Conservation (phyloP, 2,888 invertebrate genomes). For the Phasia obesa region DNA sequence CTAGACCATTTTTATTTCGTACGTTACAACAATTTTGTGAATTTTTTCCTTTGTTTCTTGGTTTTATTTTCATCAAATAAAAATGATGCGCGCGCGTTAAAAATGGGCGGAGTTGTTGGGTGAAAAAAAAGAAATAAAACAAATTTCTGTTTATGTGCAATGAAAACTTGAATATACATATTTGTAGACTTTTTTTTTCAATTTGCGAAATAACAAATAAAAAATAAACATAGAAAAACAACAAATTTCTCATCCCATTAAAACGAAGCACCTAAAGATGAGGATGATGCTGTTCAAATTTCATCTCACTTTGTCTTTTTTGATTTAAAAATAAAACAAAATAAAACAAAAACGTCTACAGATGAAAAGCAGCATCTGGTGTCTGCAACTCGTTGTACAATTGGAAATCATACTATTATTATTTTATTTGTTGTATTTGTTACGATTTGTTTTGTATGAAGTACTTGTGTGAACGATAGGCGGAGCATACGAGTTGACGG, state of each 20-base stretch:
- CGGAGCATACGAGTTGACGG: slow-evolving; percentile 56
- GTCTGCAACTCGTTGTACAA: slow-evolving; percentile 33
- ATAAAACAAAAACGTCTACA: slow-evolving; percentile 24
- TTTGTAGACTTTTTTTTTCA: not conserved
- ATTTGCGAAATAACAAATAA: slow-evolving; percentile 15
- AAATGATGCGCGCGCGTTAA: slow-evolving; percentile 81
- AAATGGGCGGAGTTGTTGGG: slow-evolving; percentile 79
- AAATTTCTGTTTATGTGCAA: slow-evolving; percentile 8
- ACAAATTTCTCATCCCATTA: not conserved
- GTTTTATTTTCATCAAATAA: slow-evolving; percentile 50
- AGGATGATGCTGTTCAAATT: slow-evolving; percentile 22
- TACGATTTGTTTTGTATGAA: slow-evolving; percentile 21
- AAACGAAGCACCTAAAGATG: not conserved
- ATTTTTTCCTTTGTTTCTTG: slow-evolving; percentile 21
- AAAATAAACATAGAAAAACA: slow-evolving; percentile 6
- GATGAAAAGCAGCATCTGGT: slow-evolving; percentile 45
- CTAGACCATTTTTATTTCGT: slow-evolving; percentile 47
- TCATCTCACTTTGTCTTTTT: slow-evolving; percentile 15
- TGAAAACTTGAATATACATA: slow-evolving; percentile 7
- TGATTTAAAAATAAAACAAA: not conserved
- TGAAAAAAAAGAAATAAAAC: slow-evolving; percentile 8
- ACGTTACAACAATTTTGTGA: slow-evolving; percentile 12
- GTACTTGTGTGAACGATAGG: slow-evolving; percentile 48
- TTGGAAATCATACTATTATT: slow-evolving; percentile 52
- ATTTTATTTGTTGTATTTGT: slow-evolving; percentile 44